A percentile compares a stretch with the other conserved stretches of the same genome.
phyloP scores from a whole-genome alignment of 2,113 vertebrate genomes.

The Calidris pugnax region DNA sequence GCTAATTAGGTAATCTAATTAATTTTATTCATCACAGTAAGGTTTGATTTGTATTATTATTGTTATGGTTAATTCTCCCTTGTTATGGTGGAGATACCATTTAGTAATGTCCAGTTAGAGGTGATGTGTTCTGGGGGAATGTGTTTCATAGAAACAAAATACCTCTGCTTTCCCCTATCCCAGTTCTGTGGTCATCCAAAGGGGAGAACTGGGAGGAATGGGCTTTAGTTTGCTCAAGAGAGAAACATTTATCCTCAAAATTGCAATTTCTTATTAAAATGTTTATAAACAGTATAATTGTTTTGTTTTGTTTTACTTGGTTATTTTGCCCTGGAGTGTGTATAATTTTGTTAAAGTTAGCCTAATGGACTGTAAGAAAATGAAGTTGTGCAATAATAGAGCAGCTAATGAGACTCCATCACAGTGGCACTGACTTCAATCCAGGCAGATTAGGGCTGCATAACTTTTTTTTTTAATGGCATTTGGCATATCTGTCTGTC shows the following conservation, averaged over 20 bases:
- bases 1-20: not conserved
- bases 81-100: not conserved
- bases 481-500: not conserved
- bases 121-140: not conserved
- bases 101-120: not conserved
- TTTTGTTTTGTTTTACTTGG: not conserved
- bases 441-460: not conserved
- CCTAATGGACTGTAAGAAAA: not conserved
- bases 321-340: not conserved
- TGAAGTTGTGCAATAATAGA: not conserved
- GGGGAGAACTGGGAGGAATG: not conserved
- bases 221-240: not conserved
- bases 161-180: not conserved
- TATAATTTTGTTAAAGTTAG: conserved; percentile 14
- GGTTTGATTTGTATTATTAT: not conserved
- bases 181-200: not conserved
- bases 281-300: not conserved
- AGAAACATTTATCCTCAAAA: not conserved
- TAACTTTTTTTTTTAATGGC: not conserved
- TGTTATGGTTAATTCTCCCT: not conserved
- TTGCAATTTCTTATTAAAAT: not conserved
- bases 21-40: not conserved
- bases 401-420: not conserved
- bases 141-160: not conserved
- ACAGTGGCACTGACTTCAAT: not conserved